Base-by-base conservation (phyloP, 23 tunicate genomes). In the Styela plicata region DNA sequence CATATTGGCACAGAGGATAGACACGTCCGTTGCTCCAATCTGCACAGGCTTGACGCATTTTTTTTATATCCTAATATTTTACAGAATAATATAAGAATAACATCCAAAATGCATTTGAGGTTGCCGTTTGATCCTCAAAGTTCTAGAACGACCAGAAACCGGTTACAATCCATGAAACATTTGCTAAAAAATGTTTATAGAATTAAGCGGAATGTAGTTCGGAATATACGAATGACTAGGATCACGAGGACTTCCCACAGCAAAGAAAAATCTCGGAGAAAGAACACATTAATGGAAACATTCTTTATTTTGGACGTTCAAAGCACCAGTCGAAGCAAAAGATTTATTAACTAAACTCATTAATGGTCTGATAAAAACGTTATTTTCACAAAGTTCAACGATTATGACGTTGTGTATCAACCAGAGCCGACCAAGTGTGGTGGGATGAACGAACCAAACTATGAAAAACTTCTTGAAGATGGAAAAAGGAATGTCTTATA, bases 141-240 rank as follows among this genome's bases (percentile, higher is more conserved):
- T 88, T 3, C 19, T 88, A 63, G 74, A 65, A 10, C 63, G 93
- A 76, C 30, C 82, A 21, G 83, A 88, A 31, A 84, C 86, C 33
- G n/a, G 83, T 88, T 32, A 74, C 65, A 2, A 74, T n/a, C 75
- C 25, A 24, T 93, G 62, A 93, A 84, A 76, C 63, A 78, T 32
- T 63, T 80, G 24, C 69, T 84, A 3, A 31, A 70, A 24, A 36
- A 85, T 24, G 74, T 93, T 19, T n/a, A n/a, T n/a, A 69, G 84
- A 16, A 82, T 69, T 3, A 29, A 85, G 52, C 89, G 89, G 17
- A 25, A 73, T 28, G 93, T 90, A 32, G 89, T 93, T 33, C 90
- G 93, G 16, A 93, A 93, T 37, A 81, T 93, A 18, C 69, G n/a
- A 88, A 68, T 82, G 89, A 71, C 88, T 93, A 30, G 98, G 98